Evolutionary conservation across 2,888 invertebrate genomes (phyloP).

Genomic region (Cabera pusaria): DNA sequence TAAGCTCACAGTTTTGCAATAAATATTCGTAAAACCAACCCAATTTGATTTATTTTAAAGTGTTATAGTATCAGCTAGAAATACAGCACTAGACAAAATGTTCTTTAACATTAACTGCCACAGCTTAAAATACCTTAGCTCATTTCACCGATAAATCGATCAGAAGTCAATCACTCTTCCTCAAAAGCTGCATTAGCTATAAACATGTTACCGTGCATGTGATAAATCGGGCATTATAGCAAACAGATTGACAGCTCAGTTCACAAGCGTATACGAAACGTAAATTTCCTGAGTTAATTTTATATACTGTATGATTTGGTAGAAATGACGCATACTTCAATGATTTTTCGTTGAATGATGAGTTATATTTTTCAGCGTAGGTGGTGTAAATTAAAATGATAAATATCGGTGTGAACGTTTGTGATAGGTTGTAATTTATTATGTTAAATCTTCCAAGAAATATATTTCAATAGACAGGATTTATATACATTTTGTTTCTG

Average conservation of each 20-base stretch:
- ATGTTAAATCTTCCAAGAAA: no score
- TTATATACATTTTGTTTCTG: no score
- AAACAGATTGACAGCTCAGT: conserved; percentile 43
- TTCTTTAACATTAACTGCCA: conserved; percentile 2
- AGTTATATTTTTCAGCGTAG: conserved; percentile 4
- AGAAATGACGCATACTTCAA: conserved; percentile 20
- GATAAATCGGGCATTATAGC: conserved; percentile 49
- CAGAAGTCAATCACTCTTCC: conserved; percentile 29
- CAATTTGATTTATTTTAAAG: conserved; percentile 5
- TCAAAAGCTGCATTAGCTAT: conserved; percentile 36
- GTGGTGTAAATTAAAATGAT: conserved; percentile 4
- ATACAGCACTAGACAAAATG: conserved; percentile 1
- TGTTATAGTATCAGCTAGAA: background rate
- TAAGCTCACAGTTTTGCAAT: no score
- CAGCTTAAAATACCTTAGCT: conserved; percentile 9
- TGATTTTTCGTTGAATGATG: conserved; percentile 21
- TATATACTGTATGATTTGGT: conserved; percentile 21
- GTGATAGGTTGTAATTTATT: conserved; percentile 9
- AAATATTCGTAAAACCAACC: no score
- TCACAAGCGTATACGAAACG: conserved; percentile 15
- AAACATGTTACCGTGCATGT: conserved; percentile 37
- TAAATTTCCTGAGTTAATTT: conserved; percentile 28
- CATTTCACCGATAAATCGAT: conserved; percentile 26
- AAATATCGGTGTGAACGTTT: conserved; percentile 5
- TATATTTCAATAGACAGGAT: no score